Base-by-base conservation (phyloP, 1,140 invertebrate genomes). In the Aphidius gifuensis region DNA sequence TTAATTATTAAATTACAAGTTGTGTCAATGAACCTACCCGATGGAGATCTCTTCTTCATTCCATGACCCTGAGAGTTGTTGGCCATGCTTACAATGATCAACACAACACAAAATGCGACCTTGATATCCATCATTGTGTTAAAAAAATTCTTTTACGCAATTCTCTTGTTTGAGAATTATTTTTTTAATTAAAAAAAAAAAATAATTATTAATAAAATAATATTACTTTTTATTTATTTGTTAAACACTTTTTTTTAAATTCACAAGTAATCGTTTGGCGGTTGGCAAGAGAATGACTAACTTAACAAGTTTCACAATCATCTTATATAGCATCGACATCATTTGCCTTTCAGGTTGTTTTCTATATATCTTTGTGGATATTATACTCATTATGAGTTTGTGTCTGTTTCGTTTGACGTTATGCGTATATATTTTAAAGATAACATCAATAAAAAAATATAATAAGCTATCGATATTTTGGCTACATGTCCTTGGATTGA, bases 241-340 rank as follows among this genome's bases (percentile, higher is more conserved):
- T 7, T 57, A 56, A 57, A 55, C 47, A 38, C 39, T 51, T 21
- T 23, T 46, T 44, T 44, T 44, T 11, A 11, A 46, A 40, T 42
- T 54, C 59, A 64, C 61, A 67, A 59, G 21, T 62, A 48, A 44
- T 64, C 61, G 54, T 50, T 64, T 54, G 63, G 68, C 57, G 60
- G 74, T 68, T 69, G 66, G 66, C 58, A 65, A 71, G 57, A 61
- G 76, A 79, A 76, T 80, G 76, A 80, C 74, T 79, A 73, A 71
- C 59, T 70, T 65, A 64, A 63, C 68, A 59, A 62, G 67, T 64
- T 57, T 21, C 49, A 58, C 65, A 69, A 68, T 74, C 70, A 75
- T 74, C 78, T 80, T 80, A 80, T 80, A 80, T 80, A 80, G 74
- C 66, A 66, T 73, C 70, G 60, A 59, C 56, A 55, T 23, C 51